These are phyloP conservation scores for Hylia prasina DNA, from an alignment of 2,113 vertebrate genomes.

Conservation along the genomic window DNA sequence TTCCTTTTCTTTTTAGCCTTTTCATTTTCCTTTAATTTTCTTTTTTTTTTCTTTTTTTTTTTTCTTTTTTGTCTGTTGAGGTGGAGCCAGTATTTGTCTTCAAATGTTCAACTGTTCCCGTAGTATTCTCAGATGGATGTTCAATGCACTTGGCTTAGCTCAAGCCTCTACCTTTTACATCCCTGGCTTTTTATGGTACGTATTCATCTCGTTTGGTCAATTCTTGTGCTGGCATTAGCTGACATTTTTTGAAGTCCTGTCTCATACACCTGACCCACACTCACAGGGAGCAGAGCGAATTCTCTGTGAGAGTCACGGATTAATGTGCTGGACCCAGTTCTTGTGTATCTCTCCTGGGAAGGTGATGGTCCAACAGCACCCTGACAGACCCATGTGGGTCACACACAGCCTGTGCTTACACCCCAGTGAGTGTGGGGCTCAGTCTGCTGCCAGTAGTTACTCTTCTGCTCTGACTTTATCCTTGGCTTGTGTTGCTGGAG, in stretches of 20 bases:
- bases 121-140: background rate
- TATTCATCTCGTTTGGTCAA: background rate
- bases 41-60: background rate
- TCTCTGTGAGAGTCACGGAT: background rate
- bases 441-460: background rate
- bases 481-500: background rate
- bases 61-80: background rate
- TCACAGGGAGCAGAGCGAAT: background rate
- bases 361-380: background rate
- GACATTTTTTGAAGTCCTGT: background rate
- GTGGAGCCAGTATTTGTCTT: background rate
- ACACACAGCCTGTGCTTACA: background rate
- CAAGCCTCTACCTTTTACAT: background rate
- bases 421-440: fast-evolving
- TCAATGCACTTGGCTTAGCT: background rate
- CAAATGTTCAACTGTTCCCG: background rate
- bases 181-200: background rate
- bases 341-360: background rate
- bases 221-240: background rate
- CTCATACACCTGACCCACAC: background rate
- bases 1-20: background rate
- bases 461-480: background rate
- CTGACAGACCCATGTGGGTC: background rate
- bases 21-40: background rate
- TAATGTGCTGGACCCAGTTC: background rate